Base-by-base conservation (phyloP, 2,888 invertebrate species). In the Oscheius onirici region DNA sequence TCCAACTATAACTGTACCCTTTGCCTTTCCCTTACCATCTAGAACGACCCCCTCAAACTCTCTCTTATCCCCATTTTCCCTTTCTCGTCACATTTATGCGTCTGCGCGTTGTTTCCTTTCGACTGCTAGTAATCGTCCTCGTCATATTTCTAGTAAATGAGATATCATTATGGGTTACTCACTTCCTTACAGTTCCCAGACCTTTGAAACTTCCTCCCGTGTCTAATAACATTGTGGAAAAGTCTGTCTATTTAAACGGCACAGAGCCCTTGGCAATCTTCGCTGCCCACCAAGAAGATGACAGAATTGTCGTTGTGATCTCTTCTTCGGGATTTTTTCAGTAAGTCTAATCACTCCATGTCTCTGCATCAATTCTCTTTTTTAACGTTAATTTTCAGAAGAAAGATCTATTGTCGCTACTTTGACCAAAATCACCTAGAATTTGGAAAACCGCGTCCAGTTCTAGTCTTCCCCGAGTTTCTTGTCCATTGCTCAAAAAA, bases 381-480 rank as follows among this genome's bases (percentile, higher is more conserved):
- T 15, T 61, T n/a, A 11, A 61, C 5, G 24, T 51, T 24, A 57
- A 22, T 17, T 74, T 71, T 13, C 74, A 79, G 79, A n/a, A 75
- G 77, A 11, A 70, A 71, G 15, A 73, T 79, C 17, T 75, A 73
- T 58, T 79, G 79, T 40, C 75, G 79, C 11, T 60, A 75, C 28
- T 77, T 77, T 61, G 68, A 79, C 49, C 15, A 11, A 15, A 20
- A 71, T 20, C 44, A 41, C 10, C 15, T 57, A 11, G 77, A 79
- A 63, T 46, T 63, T 8, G 17, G 69, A 15, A 51, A 51, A 20
- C 43, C 69, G 6, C 46, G 58, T 46, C 17, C 70, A 0, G 58
- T 69, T 1, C 54, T 70, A 15, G 77, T 79, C 11, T 79, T 79
- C 51, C 79, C 79, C 0, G 77, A 79, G 63, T 75, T 73, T 46